Conservation (phyloP, 2,113 vertebrate species). For the Camarhynchus parvulus region DNA sequence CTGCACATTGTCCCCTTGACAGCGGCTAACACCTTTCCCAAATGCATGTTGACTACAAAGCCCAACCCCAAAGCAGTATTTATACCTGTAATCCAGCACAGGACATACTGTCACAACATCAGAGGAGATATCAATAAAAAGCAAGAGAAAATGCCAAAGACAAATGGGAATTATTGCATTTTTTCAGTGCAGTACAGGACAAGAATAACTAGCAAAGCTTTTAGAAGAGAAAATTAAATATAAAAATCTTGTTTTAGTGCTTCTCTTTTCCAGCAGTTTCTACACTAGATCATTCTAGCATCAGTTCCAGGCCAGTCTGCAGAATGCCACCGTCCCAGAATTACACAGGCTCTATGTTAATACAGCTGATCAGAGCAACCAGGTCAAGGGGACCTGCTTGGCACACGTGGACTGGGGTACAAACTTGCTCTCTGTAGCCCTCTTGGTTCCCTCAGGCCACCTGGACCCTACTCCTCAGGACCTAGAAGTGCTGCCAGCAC, state of each 20-base stretch:
- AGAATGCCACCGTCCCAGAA: neutral
- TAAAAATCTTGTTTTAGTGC: neutral
- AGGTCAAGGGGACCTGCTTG: neutral
- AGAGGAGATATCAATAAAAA: slow-evolving; percentile 22
- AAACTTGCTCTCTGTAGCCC: neutral
- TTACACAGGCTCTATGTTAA: neutral
- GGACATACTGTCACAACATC: neutral
- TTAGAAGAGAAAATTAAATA: slow-evolving; percentile 58
- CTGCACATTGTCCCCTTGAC: neutral
- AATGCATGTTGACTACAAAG: slow-evolving; percentile 38
- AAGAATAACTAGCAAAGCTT: slow-evolving; percentile 45
- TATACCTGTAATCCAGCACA: neutral
- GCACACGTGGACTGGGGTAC: neutral
- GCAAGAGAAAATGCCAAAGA: slow-evolving; percentile 52
- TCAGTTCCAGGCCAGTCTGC: neutral
- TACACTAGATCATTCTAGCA: neutral
- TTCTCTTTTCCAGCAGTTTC: neutral
- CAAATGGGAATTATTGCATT: slow-evolving; percentile 36
- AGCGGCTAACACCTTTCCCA: slow-evolving; percentile 33
- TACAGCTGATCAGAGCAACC: neutral
- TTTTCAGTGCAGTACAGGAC: neutral
- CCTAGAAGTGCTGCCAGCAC: neutral
- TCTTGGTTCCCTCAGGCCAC: accelerated
- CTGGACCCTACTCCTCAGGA: neutral
- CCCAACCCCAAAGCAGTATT: slow-evolving; percentile 10